Base-by-base conservation (phyloP, 2,797 vertebrate genomes). In the Pangasius macronema region DNA sequence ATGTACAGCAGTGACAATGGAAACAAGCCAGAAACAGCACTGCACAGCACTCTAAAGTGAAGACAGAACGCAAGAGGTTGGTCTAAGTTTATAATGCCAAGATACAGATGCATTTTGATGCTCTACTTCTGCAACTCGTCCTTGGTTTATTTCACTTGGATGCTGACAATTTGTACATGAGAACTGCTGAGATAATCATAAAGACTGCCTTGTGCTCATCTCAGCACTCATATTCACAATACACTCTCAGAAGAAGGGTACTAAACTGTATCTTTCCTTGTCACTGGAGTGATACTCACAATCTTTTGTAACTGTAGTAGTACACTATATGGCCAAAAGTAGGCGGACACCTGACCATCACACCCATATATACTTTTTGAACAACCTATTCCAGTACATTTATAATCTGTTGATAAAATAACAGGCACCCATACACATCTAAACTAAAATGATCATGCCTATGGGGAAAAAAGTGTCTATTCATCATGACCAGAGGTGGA, bases 1-100 rank as follows among this genome's bases (percentile, higher is more conserved):
- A 82, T 67, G 85, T 83, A 20, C 30, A 77, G 68, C 77, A 59
- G 42, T 27, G 42, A 83, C 61, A 6, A 83, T 27, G 85, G 63
- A 73, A 24, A 27, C 49, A 49, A 18, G 82, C 36, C 20, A 65
- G 87, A 87, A 85, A 76, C 46, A 80, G 49, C 68, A 79, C 33
- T 81, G 63, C 16, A 9, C 73, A 76, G 57, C 61, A 76, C 39
- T 53, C 33, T 42, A 63, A 79, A 80, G 89, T 80, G 30, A 57
- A 80, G 77, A 36, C 27, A 82, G 63, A 83, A 51, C 27, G 36
- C 36, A 82, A 82, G 36, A 24, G 22, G 20, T 81, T 81, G 55
- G 55, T 80, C 57, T 61, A 83, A 49, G 22, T 67, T 22, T 67
- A 22, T 67, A 55, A 33, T 36, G 63, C 57, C 42, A 10, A 53